Base-by-base conservation (phyloP, 64 coral and sea anemone genomes). In the Anthopleura sola region DNA sequence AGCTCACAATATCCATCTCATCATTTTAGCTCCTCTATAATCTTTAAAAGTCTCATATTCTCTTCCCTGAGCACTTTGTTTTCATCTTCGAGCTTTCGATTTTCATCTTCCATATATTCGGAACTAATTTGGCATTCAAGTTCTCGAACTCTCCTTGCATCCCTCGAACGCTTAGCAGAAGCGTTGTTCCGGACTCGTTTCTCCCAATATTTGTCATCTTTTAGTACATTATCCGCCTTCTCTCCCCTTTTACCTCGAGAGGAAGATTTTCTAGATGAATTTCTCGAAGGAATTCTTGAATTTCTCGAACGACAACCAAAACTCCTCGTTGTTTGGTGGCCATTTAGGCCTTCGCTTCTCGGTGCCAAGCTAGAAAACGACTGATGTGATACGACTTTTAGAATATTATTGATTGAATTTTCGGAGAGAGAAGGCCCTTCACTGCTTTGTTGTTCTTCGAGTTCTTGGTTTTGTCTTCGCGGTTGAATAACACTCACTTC, bases 81-180 rank as follows among this genome's bases (percentile, higher is more conserved):
- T 92, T 96, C 94, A 32, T 78, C 56, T 36, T 92, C 91, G 0
- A 92, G n/a, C 31, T 92, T 88, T 68, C 91, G 91, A 49, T 96
- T 96, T 90, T 96, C 94, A 2, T 96, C 94, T 37, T 92, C 91
- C 76, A 96, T 68, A 55, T 88, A 96, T 48, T 96, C 94, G 1
- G 94, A 90, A 75, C 94, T 83, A 55, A 96, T 96, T 81, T 96
- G 94, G 83, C 88, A 91, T 84, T 96, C 94, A 26, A 96, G 90
- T 92, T 96, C 94, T 68, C 94, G 90, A 69, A 96, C 94, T 64
- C 94, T 87, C 0, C 94, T 74, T 10, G 94, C 94, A 55, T 96
- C 94, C 37, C 94, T 89, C 19, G 94, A 96, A 10, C 94, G 90
- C 37, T 96, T 96, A 16, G 94, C 94, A 10, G 94, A 96, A 6